These are phyloP conservation scores for Uloborus plumipes DNA, from an alignment of 2,888 invertebrate species.

Conservation along the genomic window DNA sequence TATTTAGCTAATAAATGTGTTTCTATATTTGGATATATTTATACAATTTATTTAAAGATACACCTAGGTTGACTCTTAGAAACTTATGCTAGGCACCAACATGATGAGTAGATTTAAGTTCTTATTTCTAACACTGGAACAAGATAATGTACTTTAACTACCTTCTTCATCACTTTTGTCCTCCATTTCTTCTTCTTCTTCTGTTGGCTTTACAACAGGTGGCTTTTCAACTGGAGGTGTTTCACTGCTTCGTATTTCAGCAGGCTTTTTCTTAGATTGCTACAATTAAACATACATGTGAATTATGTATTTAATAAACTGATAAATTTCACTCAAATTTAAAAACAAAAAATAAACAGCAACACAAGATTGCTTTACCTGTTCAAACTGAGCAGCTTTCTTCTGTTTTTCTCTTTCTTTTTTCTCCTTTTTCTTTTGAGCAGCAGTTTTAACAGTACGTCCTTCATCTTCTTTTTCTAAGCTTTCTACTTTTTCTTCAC, in stretches of 20 bases:
- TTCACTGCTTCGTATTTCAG: background rate
- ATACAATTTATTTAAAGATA: too few species aligned
- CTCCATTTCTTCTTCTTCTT: slow-evolving; percentile 63
- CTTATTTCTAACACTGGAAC: too few species aligned
- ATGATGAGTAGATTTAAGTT: too few species aligned
- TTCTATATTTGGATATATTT: too few species aligned
- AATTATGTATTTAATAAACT: background rate
- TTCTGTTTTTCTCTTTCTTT: slow-evolving; percentile 81
- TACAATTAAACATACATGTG: background rate
- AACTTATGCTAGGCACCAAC: too few species aligned
- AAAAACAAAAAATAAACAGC: background rate
- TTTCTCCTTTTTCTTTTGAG: slow-evolving; percentile 85
- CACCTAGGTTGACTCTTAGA: too few species aligned
- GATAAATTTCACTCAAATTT: background rate
- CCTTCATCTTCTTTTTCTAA: slow-evolving; percentile 24
- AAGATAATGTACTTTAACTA: too few species aligned
- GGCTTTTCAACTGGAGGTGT: slow-evolving; percentile 19
- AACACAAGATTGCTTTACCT: slow-evolving; percentile 66
- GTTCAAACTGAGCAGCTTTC: slow-evolving; percentile 79
- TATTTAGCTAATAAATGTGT: too few species aligned
- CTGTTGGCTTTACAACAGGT: slow-evolving; percentile 11
- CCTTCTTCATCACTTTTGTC: slow-evolving; percentile 72
- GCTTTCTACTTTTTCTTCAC: background rate
- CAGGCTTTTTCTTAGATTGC: slow-evolving; percentile 29
- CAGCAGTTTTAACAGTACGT: slow-evolving; percentile 59